phyloP scores from a whole-genome alignment of 2,797 vertebrate species.

The Menidia menidia region DNA sequence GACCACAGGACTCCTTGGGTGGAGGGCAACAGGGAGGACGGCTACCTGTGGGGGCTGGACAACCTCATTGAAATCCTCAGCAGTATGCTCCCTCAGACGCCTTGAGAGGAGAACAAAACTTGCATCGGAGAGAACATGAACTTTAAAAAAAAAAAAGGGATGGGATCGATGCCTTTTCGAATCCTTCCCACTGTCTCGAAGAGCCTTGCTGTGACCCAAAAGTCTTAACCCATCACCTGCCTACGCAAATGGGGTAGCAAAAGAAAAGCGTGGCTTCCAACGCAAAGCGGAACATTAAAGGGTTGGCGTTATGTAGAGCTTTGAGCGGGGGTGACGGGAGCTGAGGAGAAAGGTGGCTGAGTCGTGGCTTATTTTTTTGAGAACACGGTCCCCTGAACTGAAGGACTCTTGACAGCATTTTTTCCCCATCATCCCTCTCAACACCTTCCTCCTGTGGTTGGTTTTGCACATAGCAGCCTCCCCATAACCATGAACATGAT shows the following conservation, averaged over 20 bases:
- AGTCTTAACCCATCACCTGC: slow-evolving; percentile 36
- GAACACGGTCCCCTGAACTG: slow-evolving; percentile 9
- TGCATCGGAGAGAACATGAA: slow-evolving; percentile 11
- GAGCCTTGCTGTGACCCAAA: slow-evolving; percentile 15
- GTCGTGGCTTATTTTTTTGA: slow-evolving; percentile 7
- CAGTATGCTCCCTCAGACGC: slow-evolving; percentile 67
- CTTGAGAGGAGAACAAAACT: slow-evolving; percentile 42
- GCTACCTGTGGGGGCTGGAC: slow-evolving; percentile 92
- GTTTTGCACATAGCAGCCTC: slow-evolving; percentile 19
- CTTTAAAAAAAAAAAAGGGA: slow-evolving; percentile 3
- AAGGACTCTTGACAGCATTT: slow-evolving; percentile 3
- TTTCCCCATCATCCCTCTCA: slow-evolving; percentile 17
- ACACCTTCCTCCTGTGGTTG: slow-evolving; percentile 54
- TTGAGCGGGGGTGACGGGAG: background rate
- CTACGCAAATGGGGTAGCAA: slow-evolving; percentile 9
- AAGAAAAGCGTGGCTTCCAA: slow-evolving; percentile 18
- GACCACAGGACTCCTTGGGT: slow-evolving; percentile 89
- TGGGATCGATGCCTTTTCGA: slow-evolving; percentile 1
- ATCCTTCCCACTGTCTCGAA: background rate
- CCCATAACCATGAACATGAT: slow-evolving; percentile 20
- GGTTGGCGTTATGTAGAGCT: slow-evolving; percentile 16
- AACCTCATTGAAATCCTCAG: slow-evolving; percentile 86
- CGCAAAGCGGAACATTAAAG: slow-evolving; percentile 34
- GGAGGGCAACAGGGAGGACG: slow-evolving; percentile 91
- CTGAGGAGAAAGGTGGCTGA: background rate